Percentiles rank a stretch among this genome's conserved stretches.
phyloP scores from a whole-genome alignment of 2,797 vertebrate species.

The Phataginus tricuspis region DNA sequence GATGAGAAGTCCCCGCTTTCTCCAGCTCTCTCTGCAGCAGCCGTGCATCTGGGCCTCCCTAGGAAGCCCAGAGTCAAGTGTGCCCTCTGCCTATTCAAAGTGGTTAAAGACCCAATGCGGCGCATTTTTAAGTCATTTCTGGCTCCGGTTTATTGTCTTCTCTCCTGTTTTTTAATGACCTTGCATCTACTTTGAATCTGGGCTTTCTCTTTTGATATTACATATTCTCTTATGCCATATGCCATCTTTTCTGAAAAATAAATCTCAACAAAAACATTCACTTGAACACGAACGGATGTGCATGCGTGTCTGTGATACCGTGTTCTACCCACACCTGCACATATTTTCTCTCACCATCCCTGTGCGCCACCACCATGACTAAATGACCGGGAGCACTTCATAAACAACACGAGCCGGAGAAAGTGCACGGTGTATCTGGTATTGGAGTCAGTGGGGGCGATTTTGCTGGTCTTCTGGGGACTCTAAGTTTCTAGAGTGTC shows the following conservation, averaged over 20 bases:
- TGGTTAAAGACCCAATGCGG: neutral
- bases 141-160: neutral
- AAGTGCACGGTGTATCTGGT: neutral
- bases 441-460: neutral
- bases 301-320: too few relatives aligned
- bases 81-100: neutral
- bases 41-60: neutral
- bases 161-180: neutral
- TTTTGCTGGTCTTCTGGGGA: neutral
- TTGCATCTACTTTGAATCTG: conserved; percentile 16
- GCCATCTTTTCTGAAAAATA: neutral
- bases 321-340: neutral
- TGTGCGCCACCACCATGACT: neutral
- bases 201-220: neutral
- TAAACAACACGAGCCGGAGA: neutral
- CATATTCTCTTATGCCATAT: neutral
- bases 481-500: neutral
- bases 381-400: neutral
- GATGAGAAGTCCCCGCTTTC: neutral
- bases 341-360: neutral
- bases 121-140: neutral
- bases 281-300: neutral
- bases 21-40: too few relatives aligned
- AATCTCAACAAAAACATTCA: neutral
- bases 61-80: neutral